These are phyloP conservation scores for Muscicapa striata DNA, from an alignment of 2,797 vertebrate genomes.

Conservation along the genomic window DNA sequence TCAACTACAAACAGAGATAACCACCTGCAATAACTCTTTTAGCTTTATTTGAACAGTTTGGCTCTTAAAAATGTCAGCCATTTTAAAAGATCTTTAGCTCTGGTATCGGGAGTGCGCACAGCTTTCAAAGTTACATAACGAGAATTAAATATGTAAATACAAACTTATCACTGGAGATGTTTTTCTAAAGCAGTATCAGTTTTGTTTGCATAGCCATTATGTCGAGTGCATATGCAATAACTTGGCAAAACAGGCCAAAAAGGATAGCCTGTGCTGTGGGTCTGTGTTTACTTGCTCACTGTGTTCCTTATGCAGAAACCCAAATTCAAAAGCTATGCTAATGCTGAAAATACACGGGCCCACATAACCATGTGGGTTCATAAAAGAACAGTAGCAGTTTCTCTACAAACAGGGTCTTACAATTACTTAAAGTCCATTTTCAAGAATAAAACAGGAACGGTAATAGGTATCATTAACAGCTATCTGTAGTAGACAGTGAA, in stretches of 20 bases:
- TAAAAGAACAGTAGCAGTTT: background rate
- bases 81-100: background rate
- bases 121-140: background rate
- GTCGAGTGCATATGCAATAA: background rate
- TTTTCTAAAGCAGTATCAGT: background rate
- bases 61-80: background rate
- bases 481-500: background rate
- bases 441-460: background rate
- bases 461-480: too few relatives aligned
- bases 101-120: background rate
- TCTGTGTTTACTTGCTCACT: background rate
- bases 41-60: slow-evolving; percentile 46
- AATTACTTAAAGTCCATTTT: background rate
- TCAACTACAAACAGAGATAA: slow-evolving; percentile 64
- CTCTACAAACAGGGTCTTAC: background rate
- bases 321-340: background rate
- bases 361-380: background rate
- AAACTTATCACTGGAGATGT: background rate
- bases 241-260: background rate
- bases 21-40: slow-evolving; percentile 22
- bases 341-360: background rate
- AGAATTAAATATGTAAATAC: background rate
- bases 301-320: background rate
- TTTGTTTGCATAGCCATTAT: slow-evolving; percentile 21
- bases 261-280: background rate